Conservation (phyloP, 2,888 invertebrate species). For the Nebria brevicollis region DNA sequence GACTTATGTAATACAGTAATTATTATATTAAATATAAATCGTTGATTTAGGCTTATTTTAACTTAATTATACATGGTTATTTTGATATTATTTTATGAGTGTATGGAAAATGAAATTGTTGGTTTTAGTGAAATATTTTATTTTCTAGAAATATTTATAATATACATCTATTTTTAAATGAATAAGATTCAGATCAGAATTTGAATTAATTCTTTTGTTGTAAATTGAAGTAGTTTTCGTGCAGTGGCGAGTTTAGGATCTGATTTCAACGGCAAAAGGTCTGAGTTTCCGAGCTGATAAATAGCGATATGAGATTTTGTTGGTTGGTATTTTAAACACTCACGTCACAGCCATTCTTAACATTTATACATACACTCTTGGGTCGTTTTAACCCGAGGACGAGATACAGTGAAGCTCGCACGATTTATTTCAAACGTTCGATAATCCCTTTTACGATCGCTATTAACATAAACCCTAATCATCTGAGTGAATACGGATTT, state of each 20-base stretch:
- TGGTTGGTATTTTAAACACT: background rate
- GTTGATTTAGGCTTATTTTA: too few species aligned
- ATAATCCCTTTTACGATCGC: conserved; percentile 43
- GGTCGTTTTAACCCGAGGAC: background rate
- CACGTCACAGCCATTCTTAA: background rate
- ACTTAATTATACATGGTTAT: too few species aligned
- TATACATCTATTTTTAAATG: too few species aligned
- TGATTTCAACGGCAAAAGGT: background rate
- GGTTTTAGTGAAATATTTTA: too few species aligned
- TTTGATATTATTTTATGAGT: too few species aligned
- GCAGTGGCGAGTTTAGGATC: background rate
- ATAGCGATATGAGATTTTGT: background rate
- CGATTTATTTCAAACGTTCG: conserved; percentile 38
- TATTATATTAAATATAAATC: background rate
- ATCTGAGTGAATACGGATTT: conserved; percentile 46
- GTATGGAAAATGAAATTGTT: too few species aligned
- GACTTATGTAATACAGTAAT: background rate
- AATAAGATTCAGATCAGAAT: background rate
- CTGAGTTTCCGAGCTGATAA: background rate
- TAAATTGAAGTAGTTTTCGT: background rate
- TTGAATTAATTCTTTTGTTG: background rate
- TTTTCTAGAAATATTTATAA: too few species aligned
- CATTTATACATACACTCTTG: background rate
- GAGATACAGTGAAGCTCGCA: conserved; percentile 3
- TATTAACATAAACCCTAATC: conserved; percentile 46